Evolutionary conservation across 2,113 vertebrate genomes (phyloP), one percentile per base, ranked within the genome.

Genomic region (Ibidorhyncha struthersii): DNA sequence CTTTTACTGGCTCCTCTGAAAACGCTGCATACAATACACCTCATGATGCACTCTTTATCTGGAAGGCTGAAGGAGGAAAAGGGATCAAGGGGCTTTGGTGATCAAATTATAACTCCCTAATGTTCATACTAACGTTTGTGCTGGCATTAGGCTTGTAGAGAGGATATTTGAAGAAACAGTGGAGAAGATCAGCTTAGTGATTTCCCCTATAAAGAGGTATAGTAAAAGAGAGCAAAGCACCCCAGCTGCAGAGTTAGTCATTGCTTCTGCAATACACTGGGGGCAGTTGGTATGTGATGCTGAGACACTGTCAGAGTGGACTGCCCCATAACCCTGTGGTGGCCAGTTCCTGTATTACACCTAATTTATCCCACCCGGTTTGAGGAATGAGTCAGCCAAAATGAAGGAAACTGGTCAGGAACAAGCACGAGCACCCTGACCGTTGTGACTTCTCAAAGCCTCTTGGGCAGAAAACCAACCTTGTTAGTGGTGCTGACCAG

Each of bases 211-310:
- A 22, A 56, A 71, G 72, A 8, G 7, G 10, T 32, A 18, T 13
- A 62, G 69, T 26, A 50, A 56, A 69, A 50, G 21, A 45, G 19
- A 49, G 40, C 11, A 49, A 62, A 73, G 21, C 12, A 18, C 30
- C 12, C 19, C 62, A 56, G 85, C 38, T 59, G 41, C 52, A 34
- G 43, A 58, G 22, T 27, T 63, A 61, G 29, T n/a, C 8, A 30
- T 8, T 50, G 50, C 22, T 70, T 50, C 55, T 38, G 14, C 36
- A 52, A 0, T 4, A 13, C 53, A 3, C 38, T 65, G 71, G 16
- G 29, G 23, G 2, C 6, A 6, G 25, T 22, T 49, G 36, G 8
- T 53, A 53, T 3, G 3, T 0, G 2, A 14, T 50, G 7, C 1
- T 72, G 58, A 55, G 66, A 27, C 0, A 2, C 26, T 17, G 34